Base-by-base conservation (phyloP, 2,797 vertebrate species). In the Lepidocolaptes lacrymiger region DNA sequence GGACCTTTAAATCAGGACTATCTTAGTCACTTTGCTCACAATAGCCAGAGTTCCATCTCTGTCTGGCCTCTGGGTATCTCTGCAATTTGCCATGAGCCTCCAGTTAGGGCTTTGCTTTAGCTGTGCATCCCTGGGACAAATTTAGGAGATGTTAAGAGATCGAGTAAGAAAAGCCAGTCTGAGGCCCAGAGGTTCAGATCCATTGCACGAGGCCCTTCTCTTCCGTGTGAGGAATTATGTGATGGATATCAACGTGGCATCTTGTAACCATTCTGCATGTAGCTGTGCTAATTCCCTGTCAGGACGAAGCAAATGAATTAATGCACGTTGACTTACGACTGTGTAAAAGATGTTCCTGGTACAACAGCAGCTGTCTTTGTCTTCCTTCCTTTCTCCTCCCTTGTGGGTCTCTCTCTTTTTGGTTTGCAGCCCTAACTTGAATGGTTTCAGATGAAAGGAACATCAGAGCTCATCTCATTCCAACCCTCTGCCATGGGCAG, bases 201-300 rank as follows among this genome's bases (percentile, higher is more conserved):
- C 11, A 1, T 80, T 52, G 64, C 75, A 75, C 67, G 12, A 28
- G 52, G 44, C 67, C 58, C 32, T 76, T 73, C 77, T 2, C 28
- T 91, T 91, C 88, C 16, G 0, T 15, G 15, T 62, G 76, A 93
- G 51, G 51, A 85, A 8, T 82, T 88, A 52, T 66, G 90, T 93
- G 94, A 93, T 0, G 2, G 55, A 48, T 49, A 51, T 59, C 3
- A 24, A 48, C 9, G 66, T 93, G 93, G 63, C 90, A 91, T 59
- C 54, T 73, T 23, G 14, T 22, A 91, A 91, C 66, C 71, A 43
- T 61, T 41, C 84, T 0, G 0, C 78, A 9, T 49, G 91, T 79
- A 76, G 77, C 85, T 87, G 32, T 39, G 88, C 91, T 95, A 86
- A 95, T 90, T 90, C 88, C 76, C 75, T 64, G 71, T 49, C 91